A percentile compares a stretch with the other conserved stretches of the same genome.
These are phyloP conservation scores for Meghimatium bilineatum DNA, from an alignment of 2,888 invertebrate genomes.

Conservation along the genomic window DNA sequence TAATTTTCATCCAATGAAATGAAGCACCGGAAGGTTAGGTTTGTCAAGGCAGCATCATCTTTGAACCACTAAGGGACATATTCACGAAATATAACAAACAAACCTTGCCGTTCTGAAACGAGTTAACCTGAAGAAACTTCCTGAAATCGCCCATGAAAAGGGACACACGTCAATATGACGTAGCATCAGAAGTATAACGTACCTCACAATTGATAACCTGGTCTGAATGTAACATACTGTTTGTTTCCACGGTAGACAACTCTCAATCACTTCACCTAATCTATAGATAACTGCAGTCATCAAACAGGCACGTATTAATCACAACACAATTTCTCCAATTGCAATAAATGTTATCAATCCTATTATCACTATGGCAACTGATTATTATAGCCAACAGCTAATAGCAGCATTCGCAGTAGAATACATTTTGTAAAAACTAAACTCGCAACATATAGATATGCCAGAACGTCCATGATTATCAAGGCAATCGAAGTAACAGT, in stretches of 20 bases:
- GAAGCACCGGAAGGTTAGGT: background rate
- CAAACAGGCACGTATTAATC: background rate
- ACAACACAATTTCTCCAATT: background rate
- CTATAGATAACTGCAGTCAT: background rate
- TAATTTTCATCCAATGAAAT: too few relatives aligned
- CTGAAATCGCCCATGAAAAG: background rate
- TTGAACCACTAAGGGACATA: background rate
- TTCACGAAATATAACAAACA: background rate
- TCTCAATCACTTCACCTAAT: background rate
- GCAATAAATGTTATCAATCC: background rate
- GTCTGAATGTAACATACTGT: background rate
- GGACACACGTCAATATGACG: background rate
- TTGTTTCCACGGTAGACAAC: background rate
- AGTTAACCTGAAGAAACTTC: background rate
- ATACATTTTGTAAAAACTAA: background rate
- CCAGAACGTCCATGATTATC: background rate
- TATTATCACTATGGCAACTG: background rate
- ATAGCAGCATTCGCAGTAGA: background rate
- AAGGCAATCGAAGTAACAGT: background rate
- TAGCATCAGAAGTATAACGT: background rate
- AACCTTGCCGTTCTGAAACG: background rate
- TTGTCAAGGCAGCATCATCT: background rate
- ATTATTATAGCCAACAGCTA: background rate
- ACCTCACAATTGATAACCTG: too few relatives aligned
- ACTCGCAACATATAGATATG: background rate